Evolutionary conservation across 2,888 invertebrate species (phyloP).

Genomic region (Idaea aversata): DNA sequence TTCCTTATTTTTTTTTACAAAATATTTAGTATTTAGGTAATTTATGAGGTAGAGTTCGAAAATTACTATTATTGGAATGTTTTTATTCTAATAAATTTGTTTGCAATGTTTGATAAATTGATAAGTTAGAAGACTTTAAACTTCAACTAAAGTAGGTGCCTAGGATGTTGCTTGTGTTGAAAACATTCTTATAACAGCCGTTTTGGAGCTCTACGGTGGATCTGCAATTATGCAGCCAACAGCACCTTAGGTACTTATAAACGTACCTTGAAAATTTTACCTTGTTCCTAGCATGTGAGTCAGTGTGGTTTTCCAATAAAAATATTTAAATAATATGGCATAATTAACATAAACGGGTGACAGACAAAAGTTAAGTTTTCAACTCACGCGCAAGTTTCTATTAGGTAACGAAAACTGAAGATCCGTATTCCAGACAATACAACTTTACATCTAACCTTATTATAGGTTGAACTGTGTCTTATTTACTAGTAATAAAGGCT

Average conservation of each 20-base stretch:
- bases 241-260: neutral
- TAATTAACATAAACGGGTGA: slow-evolving; percentile 59
- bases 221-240: too few species aligned
- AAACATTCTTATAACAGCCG: too few species aligned
- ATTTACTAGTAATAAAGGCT: slow-evolving; percentile 20
- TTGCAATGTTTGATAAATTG: too few species aligned
- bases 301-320: slow-evolving; percentile 51
- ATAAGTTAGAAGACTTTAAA: too few species aligned
- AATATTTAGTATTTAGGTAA: too few species aligned
- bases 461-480: neutral
- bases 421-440: slow-evolving; percentile 48
- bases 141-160: too few species aligned
- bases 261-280: slow-evolving; percentile 26
- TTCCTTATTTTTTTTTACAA: too few species aligned
- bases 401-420: slow-evolving; percentile 60
- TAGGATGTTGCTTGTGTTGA: too few species aligned
- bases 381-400: slow-evolving; percentile 65
- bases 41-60: too few species aligned
- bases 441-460: slow-evolving; percentile 9
- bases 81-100: too few species aligned
- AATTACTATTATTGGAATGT: too few species aligned
- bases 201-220: too few species aligned
- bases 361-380: slow-evolving; percentile 57
- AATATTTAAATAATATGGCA: slow-evolving; percentile 40
- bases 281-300: slow-evolving; percentile 42